Conservation (phyloP, 2,113 vertebrate species). For the Orthonyx spaldingii region DNA sequence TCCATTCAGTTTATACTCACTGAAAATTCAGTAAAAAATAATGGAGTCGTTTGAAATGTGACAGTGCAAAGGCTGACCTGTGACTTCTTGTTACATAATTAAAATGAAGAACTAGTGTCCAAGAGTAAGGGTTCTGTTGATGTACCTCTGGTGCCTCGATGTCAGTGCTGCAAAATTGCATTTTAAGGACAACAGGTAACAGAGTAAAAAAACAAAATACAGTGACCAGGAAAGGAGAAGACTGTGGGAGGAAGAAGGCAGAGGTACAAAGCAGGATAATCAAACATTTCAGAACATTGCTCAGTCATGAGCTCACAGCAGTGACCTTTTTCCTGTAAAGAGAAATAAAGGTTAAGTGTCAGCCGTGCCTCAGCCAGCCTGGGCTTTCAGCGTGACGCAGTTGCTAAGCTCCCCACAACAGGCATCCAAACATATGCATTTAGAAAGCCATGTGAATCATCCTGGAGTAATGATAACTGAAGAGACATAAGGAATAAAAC, state of each 20-base stretch:
- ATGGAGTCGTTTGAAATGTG: not conserved
- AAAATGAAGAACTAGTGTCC: not conserved
- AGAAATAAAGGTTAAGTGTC: constrained; percentile 16
- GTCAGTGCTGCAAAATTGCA: not conserved
- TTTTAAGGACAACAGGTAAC: not conserved
- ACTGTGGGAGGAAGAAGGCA: not conserved
- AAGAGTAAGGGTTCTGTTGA: not conserved
- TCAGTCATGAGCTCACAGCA: constrained; percentile 35
- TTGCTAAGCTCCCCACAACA: constrained; percentile 28
- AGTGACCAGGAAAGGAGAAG: not conserved
- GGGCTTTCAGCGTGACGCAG: not conserved
- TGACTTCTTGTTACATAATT: not conserved
- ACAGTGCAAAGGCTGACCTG: not conserved
- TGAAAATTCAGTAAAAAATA: not conserved
- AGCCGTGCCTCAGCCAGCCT: not conserved
- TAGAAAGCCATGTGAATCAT: constrained; percentile 15
- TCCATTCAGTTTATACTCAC: not conserved
- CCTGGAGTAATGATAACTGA: constrained; percentile 7
- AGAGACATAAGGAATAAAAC: constrained; percentile 17
- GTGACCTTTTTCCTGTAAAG: constrained; percentile 8
- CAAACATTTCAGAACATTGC: not conserved
- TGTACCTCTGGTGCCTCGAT: rapidly evolving
- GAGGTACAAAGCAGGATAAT: not conserved
- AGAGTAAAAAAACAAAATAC: not conserved
- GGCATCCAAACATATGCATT: not conserved